Evolutionary conservation across 2,888 invertebrate genomes (phyloP), one percentile per base, ranked within the genome.

Genomic region (Drosophila nr. medialis): DNA sequence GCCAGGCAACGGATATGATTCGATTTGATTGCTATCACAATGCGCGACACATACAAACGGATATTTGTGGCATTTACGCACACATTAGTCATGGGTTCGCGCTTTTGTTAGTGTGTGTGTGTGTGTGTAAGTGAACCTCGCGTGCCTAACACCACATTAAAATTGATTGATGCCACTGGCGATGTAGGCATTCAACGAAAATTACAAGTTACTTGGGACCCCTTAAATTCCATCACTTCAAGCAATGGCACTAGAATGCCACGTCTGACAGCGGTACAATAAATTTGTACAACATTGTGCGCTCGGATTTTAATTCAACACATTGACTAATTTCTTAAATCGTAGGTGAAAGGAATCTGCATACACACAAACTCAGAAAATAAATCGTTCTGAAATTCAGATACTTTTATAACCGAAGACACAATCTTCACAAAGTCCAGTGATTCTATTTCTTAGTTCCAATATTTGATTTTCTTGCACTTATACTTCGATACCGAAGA

Each of bases 11-110:
- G 83, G 77, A 84, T 86, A 84, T 86, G 75, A 89, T 89, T 83
- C 84, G 74, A 83, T 89, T 83, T 81, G 87, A 84, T 84, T 89
- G 78, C 84, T 69, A 86, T 83, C 87, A 84, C 83, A 89, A 83
- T 66, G 77, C 71, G 67, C 81, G 78, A 86, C 64, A 58, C 59
- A 73, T 36, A 24, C 54, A 54, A 34, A 32, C 36, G 58, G 40
- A 54, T 56, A 58, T 64, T 48, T 56, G 60, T 73, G 64, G 59
- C 60, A 64, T 45, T 59, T 48, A 34, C 48, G n/a, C 42, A 38
- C 54, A 59, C 34, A 58, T 27, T 40, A 42, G 21, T 51, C 61
- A 56, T 56, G 21, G n/a, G 11, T 21, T 11, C 11, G 40, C 4
- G 13, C 30, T 36, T n/a, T 38, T 40, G n/a, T 34, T 38, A 49